Base-by-base conservation (phyloP, 2,113 vertebrate genomes). In the Podiceps cristatus region DNA sequence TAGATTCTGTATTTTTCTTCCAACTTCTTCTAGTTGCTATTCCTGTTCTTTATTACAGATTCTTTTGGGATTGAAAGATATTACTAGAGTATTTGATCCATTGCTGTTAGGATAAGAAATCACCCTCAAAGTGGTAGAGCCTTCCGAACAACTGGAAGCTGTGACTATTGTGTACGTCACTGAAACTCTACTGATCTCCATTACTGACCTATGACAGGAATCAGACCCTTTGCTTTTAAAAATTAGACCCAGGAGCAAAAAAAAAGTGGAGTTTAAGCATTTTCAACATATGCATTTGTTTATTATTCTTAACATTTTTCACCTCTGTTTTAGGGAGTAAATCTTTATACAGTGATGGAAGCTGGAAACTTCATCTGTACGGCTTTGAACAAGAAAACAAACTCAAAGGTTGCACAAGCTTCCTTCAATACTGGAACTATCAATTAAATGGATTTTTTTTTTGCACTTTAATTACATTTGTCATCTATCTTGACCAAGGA, bases 291-390 rank as follows among this genome's bases (percentile, higher is more conserved):
- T 72, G 28, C 31, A 49, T 95, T 86, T 91, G 69, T 89, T 92
- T 91, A 74, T 89, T 92, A 58, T 89, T 91, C 0, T 76, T 86
- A 91, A 84, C 10, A 23, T 81, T 78, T 97, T 72, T 56, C 15
- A 44, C 47, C 27, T 53, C 68, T 96, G 44, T 96, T 96, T 50
- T 94, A 99, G 99, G 99, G 99, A 93, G 99, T 99, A 95, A 98
- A 99, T 95, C 98, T 99, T 91, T 86, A 96, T 87, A 98, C 98
- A 90, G 98, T 99, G 58, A 98, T 99, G 95, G 98, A 99, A 96
- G 98, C 98, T 64, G 99, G 99, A 37, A 98, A 99, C 90, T 99
- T 99, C 97, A 99, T 99, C 96, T 99, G 99, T 97, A 98, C 96
- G 79, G 98, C 98, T 90, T 98, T 99, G 92, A 97, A 98, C 81